A percentile compares a stretch with the other conserved stretches of the same genome.
Evolutionary conservation across 2,888 invertebrate species (phyloP).

Genomic region (Thecocarcelia acutangulata): DNA sequence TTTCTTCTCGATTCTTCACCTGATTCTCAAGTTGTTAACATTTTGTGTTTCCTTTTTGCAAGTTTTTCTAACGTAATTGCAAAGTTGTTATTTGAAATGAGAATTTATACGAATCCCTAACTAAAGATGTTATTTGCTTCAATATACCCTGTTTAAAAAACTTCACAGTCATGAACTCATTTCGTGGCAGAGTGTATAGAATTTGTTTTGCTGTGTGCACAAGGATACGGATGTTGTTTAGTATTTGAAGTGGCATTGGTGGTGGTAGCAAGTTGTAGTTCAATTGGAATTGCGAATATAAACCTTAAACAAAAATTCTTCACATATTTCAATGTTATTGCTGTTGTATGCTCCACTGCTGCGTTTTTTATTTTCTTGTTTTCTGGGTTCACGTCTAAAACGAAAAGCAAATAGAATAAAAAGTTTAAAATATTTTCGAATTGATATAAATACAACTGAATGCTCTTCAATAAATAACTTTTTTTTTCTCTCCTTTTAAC

Average conservation of each 20-base stretch:
- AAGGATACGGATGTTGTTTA: slow-evolving; percentile 31
- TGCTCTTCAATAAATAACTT: slow-evolving; percentile 37
- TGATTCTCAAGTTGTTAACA: slow-evolving; percentile 18
- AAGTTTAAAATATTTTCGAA: slow-evolving; percentile 26
- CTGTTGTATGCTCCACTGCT: background rate
- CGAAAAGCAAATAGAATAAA: slow-evolving; percentile 26
- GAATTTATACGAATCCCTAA: slow-evolving; percentile 31
- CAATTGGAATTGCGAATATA: slow-evolving; percentile 47
- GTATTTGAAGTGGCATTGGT: slow-evolving; percentile 37
- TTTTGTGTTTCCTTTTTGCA: background rate
- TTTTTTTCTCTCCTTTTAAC: background rate
- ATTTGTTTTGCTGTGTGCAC: background rate
- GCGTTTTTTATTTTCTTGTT: slow-evolving; percentile 15
- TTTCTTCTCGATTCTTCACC: background rate
- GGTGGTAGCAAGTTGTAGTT: slow-evolving; percentile 26
- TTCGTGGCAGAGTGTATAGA: slow-evolving; percentile 26
- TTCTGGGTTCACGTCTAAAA: slow-evolving; percentile 40
- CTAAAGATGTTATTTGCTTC: slow-evolving; percentile 31
- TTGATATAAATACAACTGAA: slow-evolving; percentile 33
- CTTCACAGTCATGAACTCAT: slow-evolving; percentile 42
- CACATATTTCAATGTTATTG: slow-evolving; percentile 38
- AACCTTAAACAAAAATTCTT: slow-evolving; percentile 32
- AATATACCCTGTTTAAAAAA: slow-evolving; percentile 4
- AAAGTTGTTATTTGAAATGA: slow-evolving; percentile 28
- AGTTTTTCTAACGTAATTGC: slow-evolving; percentile 2